Percentiles rank a stretch among this genome's conserved stretches.
Conservation (phyloP, 2,888 invertebrate species). For the Cataglyphis cursor region DNA sequence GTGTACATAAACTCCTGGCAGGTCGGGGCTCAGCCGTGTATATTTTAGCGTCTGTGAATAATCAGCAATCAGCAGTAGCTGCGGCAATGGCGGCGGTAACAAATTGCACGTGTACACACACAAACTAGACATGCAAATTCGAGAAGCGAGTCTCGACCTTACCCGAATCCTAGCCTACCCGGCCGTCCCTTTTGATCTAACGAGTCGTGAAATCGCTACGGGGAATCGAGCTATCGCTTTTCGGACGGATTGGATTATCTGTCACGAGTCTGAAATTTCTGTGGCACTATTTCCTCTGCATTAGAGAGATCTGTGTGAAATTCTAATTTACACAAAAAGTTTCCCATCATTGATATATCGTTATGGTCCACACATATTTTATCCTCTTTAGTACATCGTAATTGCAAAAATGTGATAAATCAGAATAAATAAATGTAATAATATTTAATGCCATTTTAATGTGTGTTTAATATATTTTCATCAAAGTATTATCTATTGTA, state of each 20-base stretch:
- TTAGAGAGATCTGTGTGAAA: background rate
- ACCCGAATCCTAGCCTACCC: constrained; percentile 73
- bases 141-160: constrained; percentile 76
- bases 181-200: constrained; percentile 76
- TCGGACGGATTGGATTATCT: constrained; percentile 52
- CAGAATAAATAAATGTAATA: background rate
- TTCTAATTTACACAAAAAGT: background rate
- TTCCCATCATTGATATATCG: background rate
- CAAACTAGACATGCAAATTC: constrained; percentile 78
- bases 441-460: background rate
- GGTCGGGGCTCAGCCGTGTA: constrained; percentile 77
- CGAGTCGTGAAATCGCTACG: constrained; percentile 77
- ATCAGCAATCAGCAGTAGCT: constrained; percentile 85
- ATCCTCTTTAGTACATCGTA: background rate
- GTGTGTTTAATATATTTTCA: background rate
- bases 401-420: background rate
- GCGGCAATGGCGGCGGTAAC: constrained; percentile 79
- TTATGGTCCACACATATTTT: background rate
- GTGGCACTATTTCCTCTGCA: background rate
- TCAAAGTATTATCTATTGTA: background rate
- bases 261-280: constrained; percentile 23
- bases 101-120: constrained; percentile 81
- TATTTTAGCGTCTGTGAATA: constrained; percentile 85
- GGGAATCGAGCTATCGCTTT: constrained; percentile 75
- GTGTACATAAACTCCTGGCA: constrained; percentile 75